These are phyloP conservation scores for Leptinotarsa defecta DNA, from an alignment of 1,140 invertebrate species.

Conservation along the genomic window DNA sequence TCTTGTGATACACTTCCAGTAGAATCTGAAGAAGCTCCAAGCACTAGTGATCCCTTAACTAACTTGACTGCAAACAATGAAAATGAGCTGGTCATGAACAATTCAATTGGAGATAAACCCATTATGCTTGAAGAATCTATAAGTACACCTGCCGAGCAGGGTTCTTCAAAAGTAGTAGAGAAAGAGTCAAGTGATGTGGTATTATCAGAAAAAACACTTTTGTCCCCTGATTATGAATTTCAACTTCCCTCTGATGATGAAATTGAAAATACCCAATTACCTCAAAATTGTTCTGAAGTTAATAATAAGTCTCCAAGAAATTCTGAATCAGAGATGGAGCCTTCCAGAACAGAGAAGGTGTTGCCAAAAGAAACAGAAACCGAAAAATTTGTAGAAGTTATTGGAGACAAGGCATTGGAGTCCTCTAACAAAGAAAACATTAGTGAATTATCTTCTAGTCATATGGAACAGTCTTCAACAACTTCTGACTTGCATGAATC, in stretches of 20 bases:
- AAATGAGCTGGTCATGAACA: not conserved
- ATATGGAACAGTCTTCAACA: no score
- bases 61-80: not conserved
- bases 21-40: not conserved
- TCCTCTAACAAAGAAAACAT: no score
- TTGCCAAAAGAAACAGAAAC: no score
- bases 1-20: not conserved
- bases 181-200: no score
- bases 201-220: not conserved
- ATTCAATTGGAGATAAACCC: no score
- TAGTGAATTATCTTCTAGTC: no score
- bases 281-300: not conserved
- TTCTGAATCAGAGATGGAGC: no score
- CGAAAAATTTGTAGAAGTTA: no score
- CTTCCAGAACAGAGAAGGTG: no score
- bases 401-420: no score
- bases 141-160: not conserved
- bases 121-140: not conserved
- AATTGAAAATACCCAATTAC: not conserved
- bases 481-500: no score
- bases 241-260: conserved; percentile 7
- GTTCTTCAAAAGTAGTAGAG: not conserved
- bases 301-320: not conserved
- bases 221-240: conserved; percentile 16
- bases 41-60: not conserved